Conservation (phyloP, 1,140 invertebrate genomes). For the Aethina tumida region DNA sequence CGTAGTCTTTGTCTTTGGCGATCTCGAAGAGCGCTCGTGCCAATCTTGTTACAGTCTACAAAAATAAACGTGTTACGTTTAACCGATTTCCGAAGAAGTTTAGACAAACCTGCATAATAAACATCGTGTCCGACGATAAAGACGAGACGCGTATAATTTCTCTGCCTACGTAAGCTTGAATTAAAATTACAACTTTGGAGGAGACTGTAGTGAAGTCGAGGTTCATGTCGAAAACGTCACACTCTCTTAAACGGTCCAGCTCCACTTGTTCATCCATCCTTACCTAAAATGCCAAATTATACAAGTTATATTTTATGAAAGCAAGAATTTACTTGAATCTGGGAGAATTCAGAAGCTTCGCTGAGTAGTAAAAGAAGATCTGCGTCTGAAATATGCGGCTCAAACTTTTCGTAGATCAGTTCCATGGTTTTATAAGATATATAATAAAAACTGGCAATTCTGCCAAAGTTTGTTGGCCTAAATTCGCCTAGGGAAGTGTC, state of each 20-base stretch:
- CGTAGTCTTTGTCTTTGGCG: conserved; percentile 78
- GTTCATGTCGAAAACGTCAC: conserved; percentile 21
- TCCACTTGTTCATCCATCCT: conserved; percentile 74
- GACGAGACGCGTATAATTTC: conserved; percentile 77
- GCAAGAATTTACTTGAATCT: conserved; percentile 76
- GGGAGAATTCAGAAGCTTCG: conserved; percentile 87
- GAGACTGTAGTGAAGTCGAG: conserved; percentile 20
- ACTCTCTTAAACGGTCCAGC: conserved; percentile 72
- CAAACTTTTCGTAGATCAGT: conserved; percentile 73
- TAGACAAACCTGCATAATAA: conserved; percentile 71
- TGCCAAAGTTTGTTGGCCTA: conserved; percentile 68
- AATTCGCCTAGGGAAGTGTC: conserved; percentile 76
- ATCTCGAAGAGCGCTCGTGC: conserved; percentile 91
- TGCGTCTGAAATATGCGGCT: conserved; percentile 73
- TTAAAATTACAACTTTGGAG: conserved; percentile 89
- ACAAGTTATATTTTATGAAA: conserved; percentile 2
- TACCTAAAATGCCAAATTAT: conserved; percentile 45
- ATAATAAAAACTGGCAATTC: conserved; percentile 96
- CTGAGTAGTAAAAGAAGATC: conserved; percentile 85
- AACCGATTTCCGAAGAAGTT: conserved; percentile 1
- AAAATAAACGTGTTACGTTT: conserved; percentile 6
- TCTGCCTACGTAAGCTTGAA: conserved; percentile 85
- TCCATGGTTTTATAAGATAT: conserved; percentile 96
- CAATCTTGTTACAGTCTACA: conserved; percentile 82
- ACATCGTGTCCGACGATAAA: conserved; percentile 85